Evolutionary conservation across 2,113 vertebrate genomes (phyloP), one percentile per base, ranked within the genome.

Genomic region (Periophthalmus modestus): DNA sequence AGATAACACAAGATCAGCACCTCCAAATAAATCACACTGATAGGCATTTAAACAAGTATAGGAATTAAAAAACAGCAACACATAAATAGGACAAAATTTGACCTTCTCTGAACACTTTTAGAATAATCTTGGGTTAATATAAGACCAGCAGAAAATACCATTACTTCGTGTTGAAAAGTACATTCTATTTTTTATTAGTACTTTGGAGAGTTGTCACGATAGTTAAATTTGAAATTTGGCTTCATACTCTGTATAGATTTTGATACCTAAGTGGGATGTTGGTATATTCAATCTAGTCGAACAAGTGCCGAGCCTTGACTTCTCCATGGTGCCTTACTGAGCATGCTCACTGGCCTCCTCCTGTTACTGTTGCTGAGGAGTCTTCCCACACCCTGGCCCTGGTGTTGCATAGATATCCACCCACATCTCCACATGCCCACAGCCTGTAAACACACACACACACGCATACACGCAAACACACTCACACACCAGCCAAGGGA

Each of bases 351-450:
- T 89, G 78, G 75, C 83, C 82, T 84, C 87, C 84, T 86, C 85
- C 85, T 82, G 77, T 82, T 85, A 77, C 81, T 85, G 85, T 88
- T 88, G 66, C 82, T 78, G 82, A 82, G 83, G 84, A 88, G 77
- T 82, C 86, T 85, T 87, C 90, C 87, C 84, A 91, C 92, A 91
- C 88, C 86, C 85, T 89, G 78, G 72, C 77, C 87, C 83, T 86
- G 83, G 85, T 88, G 87, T 88, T 87, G 88, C 81, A 83, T 80
- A 81, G 80, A 87, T 77, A 82, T 68, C 52, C 84, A 80, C 87
- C 85, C 88, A 89, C 88, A 88, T 87, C 82, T 82, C 85, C 91
- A 90, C 88, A 90, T 89, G 86, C 66, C 85, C 89, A 86, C 76
- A 83, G 72, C 80, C 88, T 75, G 72, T 73, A 86, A 72, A 87